A percentile compares a stretch with the other conserved stretches of the same genome.
phyloP scores from a whole-genome alignment of 2,113 vertebrate species.

The Hippoglossus stenolepis region DNA sequence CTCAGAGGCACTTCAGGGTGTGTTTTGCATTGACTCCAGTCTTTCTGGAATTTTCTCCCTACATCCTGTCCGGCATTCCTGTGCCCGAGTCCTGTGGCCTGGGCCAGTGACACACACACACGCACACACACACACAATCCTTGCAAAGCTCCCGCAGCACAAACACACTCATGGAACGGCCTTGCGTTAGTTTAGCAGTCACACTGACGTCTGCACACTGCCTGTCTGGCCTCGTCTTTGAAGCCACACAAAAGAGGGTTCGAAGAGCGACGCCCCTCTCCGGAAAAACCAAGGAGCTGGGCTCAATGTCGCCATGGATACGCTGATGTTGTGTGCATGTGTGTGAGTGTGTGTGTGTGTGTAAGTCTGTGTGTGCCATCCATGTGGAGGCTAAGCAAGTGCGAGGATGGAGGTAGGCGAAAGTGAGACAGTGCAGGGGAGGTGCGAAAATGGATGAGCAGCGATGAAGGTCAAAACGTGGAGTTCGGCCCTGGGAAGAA shows the following conservation, averaged over 20 bases:
- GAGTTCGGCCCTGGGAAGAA: slow-evolving; percentile 2
- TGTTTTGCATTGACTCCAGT: slow-evolving; percentile 38
- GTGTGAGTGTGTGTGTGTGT: background rate
- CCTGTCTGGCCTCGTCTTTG: slow-evolving; percentile 50
- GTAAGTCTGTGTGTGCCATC: background rate
- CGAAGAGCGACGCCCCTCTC: slow-evolving; percentile 47
- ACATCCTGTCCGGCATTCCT: slow-evolving; percentile 78
- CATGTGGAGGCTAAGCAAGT: slow-evolving; percentile 10
- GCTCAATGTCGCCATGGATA: slow-evolving; percentile 57
- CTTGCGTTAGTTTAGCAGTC: slow-evolving; percentile 32
- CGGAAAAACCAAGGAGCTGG: slow-evolving; percentile 43
- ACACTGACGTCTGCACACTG: slow-evolving; percentile 32
- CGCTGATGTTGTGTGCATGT: slow-evolving; percentile 42
- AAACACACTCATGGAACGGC: slow-evolving; percentile 15
- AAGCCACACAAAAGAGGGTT: slow-evolving; percentile 64
- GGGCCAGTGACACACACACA: slow-evolving; percentile 39
- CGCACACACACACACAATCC: slow-evolving; percentile 27
- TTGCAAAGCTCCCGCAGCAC: background rate
- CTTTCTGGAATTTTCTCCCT: slow-evolving; percentile 67
- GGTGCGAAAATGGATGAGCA: slow-evolving; percentile 57
- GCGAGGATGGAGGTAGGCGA: slow-evolving; percentile 63
- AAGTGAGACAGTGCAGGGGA: slow-evolving; percentile 53
- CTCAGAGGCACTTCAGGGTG: slow-evolving; percentile 43
- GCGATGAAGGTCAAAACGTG: slow-evolving; percentile 48
- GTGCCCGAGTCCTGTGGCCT: slow-evolving; percentile 41